Percentiles rank a stretch among this genome's conserved stretches.
Evolutionary conservation across 2,113 vertebrate species (phyloP).

Genomic region (Clinocottus analis): DNA sequence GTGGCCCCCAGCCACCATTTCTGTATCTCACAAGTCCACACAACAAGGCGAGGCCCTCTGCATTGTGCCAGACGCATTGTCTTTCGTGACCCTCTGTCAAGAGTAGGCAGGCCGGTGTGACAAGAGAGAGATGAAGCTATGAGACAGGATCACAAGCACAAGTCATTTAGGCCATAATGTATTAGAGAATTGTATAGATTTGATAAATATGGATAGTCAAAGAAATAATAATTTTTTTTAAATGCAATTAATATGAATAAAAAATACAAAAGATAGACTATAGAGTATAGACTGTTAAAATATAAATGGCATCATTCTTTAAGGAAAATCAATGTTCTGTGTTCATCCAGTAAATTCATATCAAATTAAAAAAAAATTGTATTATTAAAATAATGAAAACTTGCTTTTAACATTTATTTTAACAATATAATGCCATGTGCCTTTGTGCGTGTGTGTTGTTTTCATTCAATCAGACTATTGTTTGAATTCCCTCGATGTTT

Average conservation of each 20-base stretch:
- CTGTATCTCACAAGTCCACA: constrained; percentile 61
- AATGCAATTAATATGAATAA: background rate
- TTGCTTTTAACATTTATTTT: background rate
- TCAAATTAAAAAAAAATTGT: background rate
- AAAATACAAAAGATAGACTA: background rate
- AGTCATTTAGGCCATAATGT: background rate
- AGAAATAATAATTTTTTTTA: background rate
- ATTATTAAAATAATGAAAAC: background rate
- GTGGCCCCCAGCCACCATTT: constrained; percentile 53
- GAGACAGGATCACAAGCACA: background rate
- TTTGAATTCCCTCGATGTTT: constrained; percentile 32
- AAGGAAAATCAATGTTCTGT: background rate
- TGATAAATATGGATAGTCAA: background rate
- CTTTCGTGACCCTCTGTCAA: constrained; percentile 67
- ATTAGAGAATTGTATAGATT: background rate
- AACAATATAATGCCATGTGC: background rate
- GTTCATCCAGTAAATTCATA: background rate
- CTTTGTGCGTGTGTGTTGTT: constrained; percentile 14
- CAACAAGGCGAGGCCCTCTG: constrained; percentile 36
- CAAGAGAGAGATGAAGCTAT: background rate
- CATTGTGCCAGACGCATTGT: constrained; percentile 67
- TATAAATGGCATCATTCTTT: background rate
- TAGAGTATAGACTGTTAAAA: background rate
- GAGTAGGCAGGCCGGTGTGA: constrained; percentile 37
- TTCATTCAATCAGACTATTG: constrained; percentile 19